These are phyloP conservation scores for Hirudinaria manillensis DNA, from an alignment of 2,888 invertebrate genomes.

Conservation along the genomic window DNA sequence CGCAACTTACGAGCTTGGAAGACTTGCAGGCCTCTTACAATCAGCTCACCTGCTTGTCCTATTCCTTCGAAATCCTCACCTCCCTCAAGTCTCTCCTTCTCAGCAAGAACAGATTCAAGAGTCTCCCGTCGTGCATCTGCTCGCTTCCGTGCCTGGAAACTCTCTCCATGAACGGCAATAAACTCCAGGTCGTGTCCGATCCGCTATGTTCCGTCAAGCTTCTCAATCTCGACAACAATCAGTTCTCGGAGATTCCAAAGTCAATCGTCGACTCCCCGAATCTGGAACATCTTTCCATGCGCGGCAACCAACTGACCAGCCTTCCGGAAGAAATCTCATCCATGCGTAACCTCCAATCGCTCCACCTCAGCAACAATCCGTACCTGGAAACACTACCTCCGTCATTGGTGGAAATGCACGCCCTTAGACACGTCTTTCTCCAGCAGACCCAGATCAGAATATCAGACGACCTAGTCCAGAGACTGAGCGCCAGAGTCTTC, in stretches of 20 bases:
- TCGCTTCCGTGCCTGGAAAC: neutral
- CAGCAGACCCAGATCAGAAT: neutral
- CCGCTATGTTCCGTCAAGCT: neutral
- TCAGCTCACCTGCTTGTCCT: constrained; percentile 3
- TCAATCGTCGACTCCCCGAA: neutral
- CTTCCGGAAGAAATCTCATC: neutral
- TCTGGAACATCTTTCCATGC: neutral
- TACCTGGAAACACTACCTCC: neutral
- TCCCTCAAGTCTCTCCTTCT: constrained; percentile 5
- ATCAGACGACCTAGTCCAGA: neutral
- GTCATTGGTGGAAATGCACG: neutral
- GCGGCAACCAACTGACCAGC: constrained; percentile 6
- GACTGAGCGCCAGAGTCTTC: neutral
- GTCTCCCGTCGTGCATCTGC: neutral
- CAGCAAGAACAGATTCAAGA: constrained; percentile 10
- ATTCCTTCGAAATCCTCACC: constrained; percentile 1
- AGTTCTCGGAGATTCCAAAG: constrained; percentile 6
- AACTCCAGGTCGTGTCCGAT: neutral
- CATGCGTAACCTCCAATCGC: neutral
- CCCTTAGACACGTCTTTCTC: neutral
- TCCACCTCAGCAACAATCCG: constrained; percentile 20
- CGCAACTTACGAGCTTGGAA: neutral
- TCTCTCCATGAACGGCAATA: neutral
- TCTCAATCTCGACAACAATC: constrained; percentile 14
- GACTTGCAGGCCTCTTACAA: constrained; percentile 15